Base-by-base conservation (phyloP, 2,888 invertebrate species). In the Gastrophysa polygoni region DNA sequence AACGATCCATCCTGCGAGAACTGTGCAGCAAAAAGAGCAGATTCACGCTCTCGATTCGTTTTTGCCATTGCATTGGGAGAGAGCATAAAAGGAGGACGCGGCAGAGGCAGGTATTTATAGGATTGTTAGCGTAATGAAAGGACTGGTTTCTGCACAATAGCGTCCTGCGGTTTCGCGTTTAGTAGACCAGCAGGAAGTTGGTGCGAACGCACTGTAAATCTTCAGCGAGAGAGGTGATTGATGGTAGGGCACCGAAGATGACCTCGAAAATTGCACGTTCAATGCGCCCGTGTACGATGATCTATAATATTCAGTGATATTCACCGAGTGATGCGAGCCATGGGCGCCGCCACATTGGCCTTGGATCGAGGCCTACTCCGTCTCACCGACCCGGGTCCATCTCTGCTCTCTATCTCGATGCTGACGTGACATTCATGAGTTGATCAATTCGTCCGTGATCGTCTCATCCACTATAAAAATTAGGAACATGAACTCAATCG, bases 181-280 rank as follows among this genome's bases (percentile, higher is more conserved):
- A 75, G 73, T 76, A 72, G 73, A 76, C 64, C 75, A 76, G 75
- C 75, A 76, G 75, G 75, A 76, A 76, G 72, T 75, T 72, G 68
- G 63, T 62, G 67, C 68, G 68, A 69, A 68, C 70, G 64, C 71
- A 70, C 59, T 44, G 68, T 74, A 73, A 72, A 74, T 73, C 72
- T 73, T 54, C 61, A 57, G 51, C 58, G 59, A 56, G 64, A 67
- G 67, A 67, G 63, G 66, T 74, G 73, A 74, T 74, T 73, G 71
- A 73, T 73, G 68, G 61, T 59, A 57, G 66, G 59, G 58, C 48
- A 56, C 50, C 44, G 28, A 47, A 29, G 17, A 50, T 46, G 44
- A 24, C 21, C 51, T 46, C 28, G 34, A 11, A 28, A 46, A 60
- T 48, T 47, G 55, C 32, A 52, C 29, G 48, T 48, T 58, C 52